phyloP scores from a whole-genome alignment of 2,113 vertebrate genomes.

The Pluvialis apricaria region DNA sequence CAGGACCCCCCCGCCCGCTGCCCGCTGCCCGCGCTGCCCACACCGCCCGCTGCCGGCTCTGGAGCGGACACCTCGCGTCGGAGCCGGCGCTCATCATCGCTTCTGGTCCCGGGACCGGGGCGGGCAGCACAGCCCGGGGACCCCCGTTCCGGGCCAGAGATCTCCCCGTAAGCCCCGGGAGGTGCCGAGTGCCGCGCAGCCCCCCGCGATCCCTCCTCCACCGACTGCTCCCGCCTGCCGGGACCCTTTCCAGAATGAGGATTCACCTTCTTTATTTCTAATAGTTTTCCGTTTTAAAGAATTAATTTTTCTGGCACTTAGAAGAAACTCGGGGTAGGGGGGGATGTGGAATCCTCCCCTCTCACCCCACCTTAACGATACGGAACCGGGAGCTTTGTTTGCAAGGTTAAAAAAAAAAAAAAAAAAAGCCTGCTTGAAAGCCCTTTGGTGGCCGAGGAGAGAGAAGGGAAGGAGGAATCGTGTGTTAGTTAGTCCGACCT shows the following conservation, averaged over 20 bases:
- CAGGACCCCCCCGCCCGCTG: neutral
- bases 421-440: neutral
- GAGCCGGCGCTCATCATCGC: fast-evolving
- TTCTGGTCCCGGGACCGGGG: neutral
- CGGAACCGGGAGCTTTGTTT: neutral
- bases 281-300: neutral
- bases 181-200: neutral
- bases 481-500: slow-evolving; percentile 48
- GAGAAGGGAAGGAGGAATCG: slow-evolving; percentile 49
- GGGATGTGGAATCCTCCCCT: neutral
- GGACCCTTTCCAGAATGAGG: neutral
- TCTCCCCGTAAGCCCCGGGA: neutral
- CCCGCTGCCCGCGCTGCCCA: neutral
- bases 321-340: neutral
- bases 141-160: neutral
- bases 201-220: neutral
- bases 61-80: neutral
- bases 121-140: neutral
- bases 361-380: neutral
- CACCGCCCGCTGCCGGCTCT: neutral
- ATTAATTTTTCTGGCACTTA: neutral
- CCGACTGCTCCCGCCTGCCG: fast-evolving
- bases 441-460: slow-evolving; percentile 19
- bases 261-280: neutral
- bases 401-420: neutral